A percentile compares a stretch with the other conserved stretches of the same genome.
These are phyloP conservation scores for Ferrisia virgata DNA, from an alignment of 2,888 invertebrate species.

Conservation along the genomic window DNA sequence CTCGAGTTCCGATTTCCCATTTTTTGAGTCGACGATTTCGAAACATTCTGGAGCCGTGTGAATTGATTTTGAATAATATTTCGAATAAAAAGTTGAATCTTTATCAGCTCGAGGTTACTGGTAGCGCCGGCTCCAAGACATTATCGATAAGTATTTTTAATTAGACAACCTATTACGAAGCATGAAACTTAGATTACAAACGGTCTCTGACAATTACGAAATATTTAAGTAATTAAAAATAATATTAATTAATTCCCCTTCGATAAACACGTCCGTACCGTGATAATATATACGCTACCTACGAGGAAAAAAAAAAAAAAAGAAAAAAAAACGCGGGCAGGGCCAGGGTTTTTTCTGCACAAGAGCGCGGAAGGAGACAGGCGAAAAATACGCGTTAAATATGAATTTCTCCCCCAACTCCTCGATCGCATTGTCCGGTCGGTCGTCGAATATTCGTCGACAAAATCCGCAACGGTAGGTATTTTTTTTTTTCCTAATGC, in stretches of 20 bases:
- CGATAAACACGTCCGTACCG: background rate
- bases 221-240: constrained; percentile 28
- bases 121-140: constrained; percentile 22
- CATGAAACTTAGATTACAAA: background rate
- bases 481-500: background rate
- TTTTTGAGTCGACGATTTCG: background rate
- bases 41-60: background rate
- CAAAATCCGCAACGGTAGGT: background rate
- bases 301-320: too few relatives aligned
- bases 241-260: constrained; percentile 8
- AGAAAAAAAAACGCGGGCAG: too few relatives aligned
- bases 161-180: background rate
- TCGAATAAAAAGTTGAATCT: background rate
- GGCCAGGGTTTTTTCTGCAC: background rate
- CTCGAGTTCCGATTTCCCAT: background rate
- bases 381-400: background rate
- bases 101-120: constrained; percentile 6
- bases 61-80: background rate
- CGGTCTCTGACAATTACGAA: constrained; percentile 20
- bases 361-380: background rate
- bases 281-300: background rate
- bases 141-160: constrained; percentile 16
- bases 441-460: background rate
- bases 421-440: too few relatives aligned
- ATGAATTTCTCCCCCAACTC: background rate